Conservation (phyloP, 2,888 invertebrate genomes). For the Strigamia transsilvanica region DNA sequence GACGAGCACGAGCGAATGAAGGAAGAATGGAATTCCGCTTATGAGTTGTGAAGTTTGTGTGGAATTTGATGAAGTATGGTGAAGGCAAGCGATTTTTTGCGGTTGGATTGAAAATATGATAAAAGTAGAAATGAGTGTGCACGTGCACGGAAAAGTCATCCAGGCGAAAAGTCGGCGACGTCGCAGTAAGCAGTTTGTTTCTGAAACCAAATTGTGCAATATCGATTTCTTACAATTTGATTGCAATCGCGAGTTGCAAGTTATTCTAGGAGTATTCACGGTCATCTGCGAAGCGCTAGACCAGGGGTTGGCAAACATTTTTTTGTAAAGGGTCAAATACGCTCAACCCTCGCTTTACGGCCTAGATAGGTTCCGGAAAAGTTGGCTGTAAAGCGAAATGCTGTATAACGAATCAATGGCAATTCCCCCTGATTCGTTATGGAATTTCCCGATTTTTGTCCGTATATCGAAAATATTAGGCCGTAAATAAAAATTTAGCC, state of each 20-base stretch:
- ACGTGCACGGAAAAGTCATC: conserved; percentile 2
- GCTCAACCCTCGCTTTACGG: no score
- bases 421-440: no score
- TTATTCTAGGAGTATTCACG: no score
- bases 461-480: no score
- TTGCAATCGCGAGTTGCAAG: background rate
- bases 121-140: conserved; percentile 2
- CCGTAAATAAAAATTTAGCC: no score
- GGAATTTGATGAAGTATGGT: background rate
- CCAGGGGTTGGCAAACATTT: no score
- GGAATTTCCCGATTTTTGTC: no score
- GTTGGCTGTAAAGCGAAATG: no score
- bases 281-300: no score
- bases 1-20: background rate
- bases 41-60: background rate
- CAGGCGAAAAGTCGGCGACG: conserved; percentile 10
- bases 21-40: conserved; percentile 2
- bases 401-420: no score
- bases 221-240: background rate
- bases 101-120: conserved; percentile 2
- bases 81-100: background rate
- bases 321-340: no score
- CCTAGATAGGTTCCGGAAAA: no score
- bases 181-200: conserved; percentile 5
- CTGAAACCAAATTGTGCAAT: background rate